phyloP scores from a whole-genome alignment of 2,888 invertebrate species.

The Monopis laevigella region DNA sequence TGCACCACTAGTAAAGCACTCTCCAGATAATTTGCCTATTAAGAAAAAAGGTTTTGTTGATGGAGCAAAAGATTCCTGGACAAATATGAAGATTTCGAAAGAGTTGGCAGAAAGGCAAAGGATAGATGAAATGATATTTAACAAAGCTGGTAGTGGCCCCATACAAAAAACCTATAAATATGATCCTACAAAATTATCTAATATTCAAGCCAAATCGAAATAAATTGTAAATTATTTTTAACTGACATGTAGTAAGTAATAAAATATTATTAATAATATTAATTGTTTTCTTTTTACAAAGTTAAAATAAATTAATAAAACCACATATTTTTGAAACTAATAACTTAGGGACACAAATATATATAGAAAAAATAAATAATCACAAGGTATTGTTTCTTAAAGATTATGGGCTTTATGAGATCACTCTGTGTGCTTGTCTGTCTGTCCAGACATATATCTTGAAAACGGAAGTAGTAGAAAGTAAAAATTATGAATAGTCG shows the following conservation, averaged over 20 bases:
- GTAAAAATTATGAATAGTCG: no score
- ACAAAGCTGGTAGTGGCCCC: slow-evolving; percentile 86
- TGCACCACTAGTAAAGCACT: slow-evolving; percentile 66
- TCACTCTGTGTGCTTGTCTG: no score
- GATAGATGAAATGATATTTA: slow-evolving; percentile 81
- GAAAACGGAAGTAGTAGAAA: no score
- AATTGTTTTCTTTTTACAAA: not conserved
- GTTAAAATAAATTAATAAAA: no score
- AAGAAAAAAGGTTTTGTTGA: slow-evolving; percentile 82
- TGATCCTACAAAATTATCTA: slow-evolving; percentile 76
- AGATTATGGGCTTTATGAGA: no score
- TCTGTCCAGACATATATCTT: no score
- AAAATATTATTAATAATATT: no score
- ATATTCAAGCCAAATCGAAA: slow-evolving; percentile 66
- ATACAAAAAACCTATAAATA: slow-evolving; percentile 87
- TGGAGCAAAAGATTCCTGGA: slow-evolving; percentile 84
- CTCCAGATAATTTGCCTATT: slow-evolving; percentile 66
- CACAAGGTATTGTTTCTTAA: no score
- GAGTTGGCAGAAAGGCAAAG: slow-evolving; percentile 81
- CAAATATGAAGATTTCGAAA: slow-evolving; percentile 80
- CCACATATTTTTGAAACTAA: no score
- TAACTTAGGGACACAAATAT: no score
- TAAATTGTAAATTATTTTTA: slow-evolving; percentile 32
- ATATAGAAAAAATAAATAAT: no score
- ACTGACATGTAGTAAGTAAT: no score